Evolutionary conservation across 2,797 vertebrate species (phyloP).

Genomic region (Aphelocoma californica): DNA sequence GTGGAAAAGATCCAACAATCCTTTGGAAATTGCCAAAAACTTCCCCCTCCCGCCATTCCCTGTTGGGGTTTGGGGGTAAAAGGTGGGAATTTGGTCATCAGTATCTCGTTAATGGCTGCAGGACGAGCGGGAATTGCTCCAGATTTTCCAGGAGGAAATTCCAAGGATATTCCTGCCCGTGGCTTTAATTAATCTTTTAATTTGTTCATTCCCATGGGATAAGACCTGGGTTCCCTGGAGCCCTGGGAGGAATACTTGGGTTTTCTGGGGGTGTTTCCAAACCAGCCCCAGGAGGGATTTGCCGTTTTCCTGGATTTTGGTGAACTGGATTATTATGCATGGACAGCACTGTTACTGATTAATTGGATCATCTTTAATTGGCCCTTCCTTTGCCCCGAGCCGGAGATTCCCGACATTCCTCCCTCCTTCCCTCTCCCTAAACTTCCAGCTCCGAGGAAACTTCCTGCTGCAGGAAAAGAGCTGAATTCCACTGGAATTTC

Average conservation of each 20-base stretch:
- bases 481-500: not conserved
- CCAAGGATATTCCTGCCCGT: not conserved
- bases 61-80: not conserved
- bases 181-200: not conserved
- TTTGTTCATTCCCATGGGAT: not conserved
- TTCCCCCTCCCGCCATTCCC: not conserved
- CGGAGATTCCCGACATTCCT: not conserved
- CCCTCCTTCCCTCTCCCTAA: not conserved
- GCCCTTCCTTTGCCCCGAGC: not conserved
- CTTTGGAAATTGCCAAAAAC: not conserved
- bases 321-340: not conserved
- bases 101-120: fast-evolving
- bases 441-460: not conserved
- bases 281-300: not conserved
- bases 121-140: not conserved
- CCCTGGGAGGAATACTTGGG: not conserved
- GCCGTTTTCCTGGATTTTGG: not conserved
- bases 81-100: not conserved
- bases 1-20: too few species aligned
- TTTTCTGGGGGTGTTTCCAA: not conserved
- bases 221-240: not conserved
- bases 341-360: not conserved
- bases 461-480: not conserved
- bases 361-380: not conserved
- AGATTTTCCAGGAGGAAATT: not conserved